phyloP scores from a whole-genome alignment of 1,140 invertebrate genomes.

The Brachionus plicatilis region DNA sequence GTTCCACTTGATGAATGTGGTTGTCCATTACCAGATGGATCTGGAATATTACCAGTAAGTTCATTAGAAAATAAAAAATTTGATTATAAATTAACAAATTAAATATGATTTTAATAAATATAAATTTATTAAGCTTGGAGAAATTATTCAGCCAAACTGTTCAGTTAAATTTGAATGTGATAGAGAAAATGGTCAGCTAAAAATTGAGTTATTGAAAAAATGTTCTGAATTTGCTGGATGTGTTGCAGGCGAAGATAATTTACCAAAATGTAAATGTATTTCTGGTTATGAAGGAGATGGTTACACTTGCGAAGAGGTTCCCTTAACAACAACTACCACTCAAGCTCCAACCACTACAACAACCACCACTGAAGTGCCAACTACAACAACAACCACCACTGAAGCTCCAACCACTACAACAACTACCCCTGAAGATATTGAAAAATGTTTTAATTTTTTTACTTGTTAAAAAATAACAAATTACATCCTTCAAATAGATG shows the following conservation, averaged over 20 bases:
- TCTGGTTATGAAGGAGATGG: background rate
- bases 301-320: background rate
- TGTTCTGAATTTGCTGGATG: background rate
- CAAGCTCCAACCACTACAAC: background rate
- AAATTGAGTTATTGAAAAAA: background rate
- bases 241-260: background rate
- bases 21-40: constrained; percentile 13
- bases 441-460: no score
- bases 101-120: background rate
- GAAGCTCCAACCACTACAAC: background rate
- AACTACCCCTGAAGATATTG: background rate
- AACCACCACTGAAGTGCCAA: background rate
- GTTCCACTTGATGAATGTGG: background rate
- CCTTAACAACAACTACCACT: background rate
- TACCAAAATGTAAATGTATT: background rate
- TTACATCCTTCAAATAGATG: background rate
- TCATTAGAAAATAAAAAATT: background rate
- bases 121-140: background rate
- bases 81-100: background rate
- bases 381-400: background rate
- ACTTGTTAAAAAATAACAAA: no score
- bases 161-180: background rate
- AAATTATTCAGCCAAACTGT: background rate
- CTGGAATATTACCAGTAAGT: background rate
- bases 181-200: background rate